Conservation (phyloP, 2,888 invertebrate genomes). For the Acronicta alni region DNA sequence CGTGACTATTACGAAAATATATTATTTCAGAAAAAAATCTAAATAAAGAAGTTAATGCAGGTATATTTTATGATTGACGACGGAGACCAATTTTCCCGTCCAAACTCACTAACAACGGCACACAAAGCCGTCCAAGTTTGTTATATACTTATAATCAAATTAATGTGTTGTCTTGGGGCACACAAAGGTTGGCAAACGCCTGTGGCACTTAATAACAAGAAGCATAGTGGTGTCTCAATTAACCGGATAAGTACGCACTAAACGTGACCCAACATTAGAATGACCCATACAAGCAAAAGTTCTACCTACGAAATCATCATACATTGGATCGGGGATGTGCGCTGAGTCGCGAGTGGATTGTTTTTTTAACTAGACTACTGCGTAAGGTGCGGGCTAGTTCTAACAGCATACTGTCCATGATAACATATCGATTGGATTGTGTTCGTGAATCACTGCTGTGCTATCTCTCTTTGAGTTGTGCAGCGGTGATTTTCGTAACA, state of each 20-base stretch:
- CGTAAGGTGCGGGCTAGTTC: no score
- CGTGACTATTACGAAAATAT: neutral
- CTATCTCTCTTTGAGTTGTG: no score
- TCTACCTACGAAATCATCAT: slow-evolving; percentile 36
- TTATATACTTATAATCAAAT: slow-evolving; percentile 38
- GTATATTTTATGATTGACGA: slow-evolving; percentile 1
- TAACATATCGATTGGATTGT: no score
- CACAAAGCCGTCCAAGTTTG: slow-evolving; percentile 32
- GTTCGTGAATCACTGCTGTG: no score
- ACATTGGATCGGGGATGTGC: no score
- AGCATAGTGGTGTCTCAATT: slow-evolving; percentile 51
- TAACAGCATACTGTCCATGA: no score
- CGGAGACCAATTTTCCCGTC: slow-evolving; percentile 14
- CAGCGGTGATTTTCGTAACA: no score
- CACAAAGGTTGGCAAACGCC: slow-evolving; percentile 56
- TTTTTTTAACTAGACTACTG: no score
- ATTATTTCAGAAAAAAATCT: neutral
- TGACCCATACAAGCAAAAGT: slow-evolving; percentile 43
- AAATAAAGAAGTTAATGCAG: neutral
- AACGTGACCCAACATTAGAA: slow-evolving; percentile 55
- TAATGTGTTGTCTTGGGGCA: slow-evolving; percentile 46
- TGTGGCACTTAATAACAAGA: slow-evolving; percentile 62
- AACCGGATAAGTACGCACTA: slow-evolving; percentile 46
- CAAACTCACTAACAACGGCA: slow-evolving; percentile 4
- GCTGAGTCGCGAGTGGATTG: no score